Conservation (phyloP, 1,140 invertebrate species). For the Linepithema humile region DNA sequence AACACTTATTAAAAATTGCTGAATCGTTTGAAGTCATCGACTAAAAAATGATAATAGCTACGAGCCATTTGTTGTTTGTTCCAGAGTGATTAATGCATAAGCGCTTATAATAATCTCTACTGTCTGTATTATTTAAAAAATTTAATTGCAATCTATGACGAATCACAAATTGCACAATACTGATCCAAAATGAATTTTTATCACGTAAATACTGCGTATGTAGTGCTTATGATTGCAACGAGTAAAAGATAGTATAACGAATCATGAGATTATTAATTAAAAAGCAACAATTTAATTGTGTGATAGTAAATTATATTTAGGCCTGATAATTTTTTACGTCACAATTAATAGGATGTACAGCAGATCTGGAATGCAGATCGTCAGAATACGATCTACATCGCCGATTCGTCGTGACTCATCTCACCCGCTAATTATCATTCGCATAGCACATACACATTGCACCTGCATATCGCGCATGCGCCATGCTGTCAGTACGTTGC, state of each 20-base stretch:
- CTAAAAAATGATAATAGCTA: conserved; percentile 33
- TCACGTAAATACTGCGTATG: background rate
- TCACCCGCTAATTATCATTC: conserved; percentile 37
- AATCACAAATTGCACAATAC: background rate
- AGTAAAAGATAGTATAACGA: background rate
- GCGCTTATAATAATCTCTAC: conserved; percentile 9
- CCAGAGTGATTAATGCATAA: background rate
- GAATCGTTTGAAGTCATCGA: background rate
- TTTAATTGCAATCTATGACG: background rate
- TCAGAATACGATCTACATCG: conserved; percentile 16
- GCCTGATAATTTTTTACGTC: background rate
- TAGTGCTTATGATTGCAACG: background rate
- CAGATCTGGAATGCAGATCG: background rate
- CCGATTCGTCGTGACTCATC: conserved; percentile 52
- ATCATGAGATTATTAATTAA: conserved; percentile 3
- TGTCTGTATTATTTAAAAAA: background rate
- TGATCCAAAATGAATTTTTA: background rate
- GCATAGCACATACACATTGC: background rate
- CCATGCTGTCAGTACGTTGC: background rate
- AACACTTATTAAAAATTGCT: background rate
- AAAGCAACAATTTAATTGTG: background rate
- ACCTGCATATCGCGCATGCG: background rate
- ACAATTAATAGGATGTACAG: background rate
- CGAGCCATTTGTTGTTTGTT: background rate
- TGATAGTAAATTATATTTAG: background rate